These are phyloP conservation scores for Hyles euphorbiae DNA, from an alignment of 1,140 invertebrate species.

Conservation along the genomic window DNA sequence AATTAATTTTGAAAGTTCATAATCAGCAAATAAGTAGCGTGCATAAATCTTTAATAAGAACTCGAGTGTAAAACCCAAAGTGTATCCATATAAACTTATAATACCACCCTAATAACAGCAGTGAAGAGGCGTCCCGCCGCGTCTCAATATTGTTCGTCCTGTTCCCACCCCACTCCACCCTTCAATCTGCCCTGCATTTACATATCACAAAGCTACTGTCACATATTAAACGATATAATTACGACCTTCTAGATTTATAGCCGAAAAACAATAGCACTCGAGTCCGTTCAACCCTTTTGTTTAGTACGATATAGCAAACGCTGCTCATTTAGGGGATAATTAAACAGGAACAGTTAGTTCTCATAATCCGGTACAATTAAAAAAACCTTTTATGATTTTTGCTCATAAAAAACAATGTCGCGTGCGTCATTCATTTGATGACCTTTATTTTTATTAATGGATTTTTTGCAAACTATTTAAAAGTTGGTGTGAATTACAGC, in stretches of 20 bases:
- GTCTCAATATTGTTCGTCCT: slow-evolving; percentile 39
- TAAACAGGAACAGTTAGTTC: slow-evolving; percentile 63
- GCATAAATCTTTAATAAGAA: neutral
- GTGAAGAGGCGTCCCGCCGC: slow-evolving; percentile 59
- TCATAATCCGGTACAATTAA: slow-evolving; percentile 60
- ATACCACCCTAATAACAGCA: slow-evolving; percentile 27
- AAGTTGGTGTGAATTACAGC: too few relatives aligned
- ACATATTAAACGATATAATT: slow-evolving; percentile 70
- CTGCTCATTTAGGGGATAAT: slow-evolving; percentile 68
- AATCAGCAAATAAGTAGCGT: too few relatives aligned
- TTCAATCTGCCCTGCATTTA: slow-evolving; percentile 53
- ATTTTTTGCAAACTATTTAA: neutral
- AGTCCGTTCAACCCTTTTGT: slow-evolving; percentile 56
- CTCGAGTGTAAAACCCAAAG: slow-evolving; percentile 1
- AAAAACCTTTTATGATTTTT: slow-evolving; percentile 35
- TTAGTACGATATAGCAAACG: slow-evolving; percentile 36
- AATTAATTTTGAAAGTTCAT: too few relatives aligned
- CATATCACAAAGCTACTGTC: slow-evolving; percentile 70
- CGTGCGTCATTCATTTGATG: neutral
- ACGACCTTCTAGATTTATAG: slow-evolving; percentile 69
- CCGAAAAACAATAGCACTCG: slow-evolving; percentile 59
- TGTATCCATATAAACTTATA: too few relatives aligned
- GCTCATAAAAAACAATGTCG: slow-evolving; percentile 34
- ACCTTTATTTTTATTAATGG: neutral
- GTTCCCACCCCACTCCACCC: slow-evolving; percentile 62